These are phyloP conservation scores for Cladopsammia gracilis DNA, from an alignment of 64 coral and sea anemone genomes.

Conservation along the genomic window DNA sequence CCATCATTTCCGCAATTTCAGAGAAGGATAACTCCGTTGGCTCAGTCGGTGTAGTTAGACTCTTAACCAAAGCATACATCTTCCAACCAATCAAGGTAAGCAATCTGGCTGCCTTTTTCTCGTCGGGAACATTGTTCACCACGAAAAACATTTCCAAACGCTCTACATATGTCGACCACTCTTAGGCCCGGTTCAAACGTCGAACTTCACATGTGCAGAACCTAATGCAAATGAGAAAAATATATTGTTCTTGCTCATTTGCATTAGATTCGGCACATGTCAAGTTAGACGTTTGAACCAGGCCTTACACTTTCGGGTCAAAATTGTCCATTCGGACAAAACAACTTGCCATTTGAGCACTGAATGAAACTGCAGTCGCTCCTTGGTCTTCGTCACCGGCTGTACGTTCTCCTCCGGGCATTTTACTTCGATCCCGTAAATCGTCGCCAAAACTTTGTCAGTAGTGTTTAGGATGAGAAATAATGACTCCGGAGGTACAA, in stretches of 20 bases:
- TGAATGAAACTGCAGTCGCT: neutral
- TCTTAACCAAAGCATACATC: conserved; percentile 26
- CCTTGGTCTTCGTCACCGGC: neutral
- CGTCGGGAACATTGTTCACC: conserved; percentile 18
- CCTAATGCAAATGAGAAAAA: no score
- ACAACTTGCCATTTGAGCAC: conserved; percentile 8
- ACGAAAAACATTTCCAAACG: conserved; percentile 36
- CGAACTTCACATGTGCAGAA: no score
- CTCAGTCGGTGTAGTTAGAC: neutral
- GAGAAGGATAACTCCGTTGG: neutral
- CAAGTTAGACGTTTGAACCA: no score
- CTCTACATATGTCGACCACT: conserved; percentile 15
- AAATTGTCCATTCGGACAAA: neutral
- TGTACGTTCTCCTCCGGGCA: no score
- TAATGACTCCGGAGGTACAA: no score
- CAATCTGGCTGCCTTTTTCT: conserved; percentile 1
- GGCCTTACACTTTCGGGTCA: neutral
- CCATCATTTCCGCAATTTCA: conserved; percentile 5
- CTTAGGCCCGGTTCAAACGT: no score
- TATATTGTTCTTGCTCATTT: no score
- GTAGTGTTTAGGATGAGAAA: no score
- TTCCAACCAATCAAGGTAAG: conserved; percentile 1
- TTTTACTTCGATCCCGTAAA: no score
- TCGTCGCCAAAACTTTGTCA: no score
- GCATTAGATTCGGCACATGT: no score